Conservation (phyloP, 2,113 vertebrate genomes). For the Halichoeres trimaculatus region DNA sequence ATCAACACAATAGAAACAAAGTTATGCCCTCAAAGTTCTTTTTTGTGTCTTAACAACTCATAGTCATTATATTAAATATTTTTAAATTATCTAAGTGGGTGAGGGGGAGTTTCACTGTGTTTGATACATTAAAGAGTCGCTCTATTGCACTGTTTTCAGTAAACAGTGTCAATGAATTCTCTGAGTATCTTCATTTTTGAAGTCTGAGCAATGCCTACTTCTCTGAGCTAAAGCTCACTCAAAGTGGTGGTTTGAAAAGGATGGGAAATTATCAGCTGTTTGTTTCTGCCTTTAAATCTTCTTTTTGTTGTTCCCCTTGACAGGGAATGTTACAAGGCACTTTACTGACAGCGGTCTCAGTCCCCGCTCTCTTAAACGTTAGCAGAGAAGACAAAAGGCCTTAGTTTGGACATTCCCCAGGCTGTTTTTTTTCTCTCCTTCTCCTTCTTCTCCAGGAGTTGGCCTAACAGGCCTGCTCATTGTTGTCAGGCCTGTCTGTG, state of each 20-base stretch:
- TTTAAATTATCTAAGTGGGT: too few species aligned
- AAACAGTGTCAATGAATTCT: too few species aligned
- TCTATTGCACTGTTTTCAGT: too few species aligned
- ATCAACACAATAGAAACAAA: too few species aligned
- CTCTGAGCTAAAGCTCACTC: not conserved
- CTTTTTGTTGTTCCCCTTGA: constrained; percentile 53
- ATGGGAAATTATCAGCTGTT: constrained; percentile 52
- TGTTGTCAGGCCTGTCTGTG: constrained; percentile 77
- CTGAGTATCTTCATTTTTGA: not conserved
- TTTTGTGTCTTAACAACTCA: too few species aligned
- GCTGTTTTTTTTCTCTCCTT: constrained; percentile 72
- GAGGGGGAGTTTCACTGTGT: too few species aligned
- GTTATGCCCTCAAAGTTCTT: too few species aligned
- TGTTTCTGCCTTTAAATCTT: constrained; percentile 54
- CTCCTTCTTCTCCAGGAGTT: constrained; percentile 67
- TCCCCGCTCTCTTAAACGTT: constrained; percentile 68
- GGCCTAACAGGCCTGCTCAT: constrained; percentile 78
- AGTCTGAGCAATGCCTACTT: not conserved
- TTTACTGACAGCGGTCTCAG: constrained; percentile 77
- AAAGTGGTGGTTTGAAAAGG: constrained; percentile 10
- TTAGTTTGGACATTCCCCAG: constrained; percentile 69
- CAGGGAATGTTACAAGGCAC: constrained; percentile 79
- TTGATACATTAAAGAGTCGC: too few species aligned
- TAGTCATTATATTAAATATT: too few species aligned
- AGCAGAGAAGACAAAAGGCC: constrained; percentile 70